These are phyloP conservation scores for Anhinga rufa DNA, from an alignment of 2,113 vertebrate species.

Conservation along the genomic window DNA sequence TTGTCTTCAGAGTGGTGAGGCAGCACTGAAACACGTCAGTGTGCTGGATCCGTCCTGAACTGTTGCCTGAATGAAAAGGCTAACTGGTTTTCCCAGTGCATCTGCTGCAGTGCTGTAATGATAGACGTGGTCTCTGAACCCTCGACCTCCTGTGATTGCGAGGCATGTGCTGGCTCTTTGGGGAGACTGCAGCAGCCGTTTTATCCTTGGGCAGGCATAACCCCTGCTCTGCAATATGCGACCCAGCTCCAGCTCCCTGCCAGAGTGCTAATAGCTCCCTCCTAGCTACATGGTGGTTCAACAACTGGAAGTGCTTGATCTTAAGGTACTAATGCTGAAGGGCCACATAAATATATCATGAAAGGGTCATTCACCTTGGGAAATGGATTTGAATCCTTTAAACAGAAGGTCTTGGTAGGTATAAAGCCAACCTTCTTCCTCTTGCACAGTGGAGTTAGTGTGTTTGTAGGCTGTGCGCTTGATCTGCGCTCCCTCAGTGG, in stretches of 20 bases:
- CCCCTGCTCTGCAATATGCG: background rate
- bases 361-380: background rate
- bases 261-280: background rate
- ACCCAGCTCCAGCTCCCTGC: background rate
- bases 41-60: background rate
- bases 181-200: background rate
- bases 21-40: background rate
- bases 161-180: background rate
- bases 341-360: background rate
- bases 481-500: accelerated
- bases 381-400: background rate
- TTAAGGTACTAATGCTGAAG: background rate
- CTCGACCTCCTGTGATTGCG: background rate
- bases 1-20: background rate
- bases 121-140: background rate
- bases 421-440: background rate
- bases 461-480: background rate
- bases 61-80: background rate
- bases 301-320: background rate
- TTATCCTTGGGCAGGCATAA: background rate
- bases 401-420: background rate
- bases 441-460: background rate
- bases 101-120: background rate
- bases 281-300: background rate
- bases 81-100: background rate